Conservation (phyloP, 2,113 vertebrate species). For the Corapipo altera region DNA sequence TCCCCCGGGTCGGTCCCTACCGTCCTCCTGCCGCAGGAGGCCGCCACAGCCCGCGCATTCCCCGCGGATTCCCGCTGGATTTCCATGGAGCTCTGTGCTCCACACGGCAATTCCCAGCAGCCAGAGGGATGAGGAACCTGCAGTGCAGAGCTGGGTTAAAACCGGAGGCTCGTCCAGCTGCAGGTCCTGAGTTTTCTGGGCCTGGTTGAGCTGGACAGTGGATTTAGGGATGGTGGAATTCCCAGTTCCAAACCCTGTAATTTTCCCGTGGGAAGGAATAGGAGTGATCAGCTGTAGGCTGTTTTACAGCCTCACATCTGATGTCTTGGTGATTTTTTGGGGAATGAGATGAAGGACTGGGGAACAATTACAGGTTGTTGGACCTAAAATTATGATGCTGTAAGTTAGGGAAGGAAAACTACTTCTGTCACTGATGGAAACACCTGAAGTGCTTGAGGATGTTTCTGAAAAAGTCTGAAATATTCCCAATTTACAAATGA, state of each 20-base stretch:
- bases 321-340: not conserved
- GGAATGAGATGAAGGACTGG: not conserved
- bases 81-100: not conserved
- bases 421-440: not conserved
- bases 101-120: rapidly evolving
- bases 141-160: not conserved
- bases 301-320: too few species aligned
- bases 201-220: rapidly evolving
- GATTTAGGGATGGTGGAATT: rapidly evolving
- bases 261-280: rapidly evolving
- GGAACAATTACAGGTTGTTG: not conserved
- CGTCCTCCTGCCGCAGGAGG: not conserved
- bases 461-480: not conserved
- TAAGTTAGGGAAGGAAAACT: rapidly evolving
- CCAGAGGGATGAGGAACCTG: not conserved
- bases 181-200: rapidly evolving
- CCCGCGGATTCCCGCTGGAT: not conserved
- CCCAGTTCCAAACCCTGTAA: rapidly evolving
- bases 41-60: not conserved
- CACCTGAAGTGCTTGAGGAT: not conserved
- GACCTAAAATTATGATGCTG: not conserved
- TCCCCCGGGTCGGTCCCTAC: rapidly evolving
- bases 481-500: not conserved
- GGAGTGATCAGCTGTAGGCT: rapidly evolving
- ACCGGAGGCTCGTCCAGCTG: rapidly evolving